Percentiles rank a stretch among this genome's conserved stretches.
Conservation (phyloP, 2,888 invertebrate genomes). For the Caenorhabditis sp. region DNA sequence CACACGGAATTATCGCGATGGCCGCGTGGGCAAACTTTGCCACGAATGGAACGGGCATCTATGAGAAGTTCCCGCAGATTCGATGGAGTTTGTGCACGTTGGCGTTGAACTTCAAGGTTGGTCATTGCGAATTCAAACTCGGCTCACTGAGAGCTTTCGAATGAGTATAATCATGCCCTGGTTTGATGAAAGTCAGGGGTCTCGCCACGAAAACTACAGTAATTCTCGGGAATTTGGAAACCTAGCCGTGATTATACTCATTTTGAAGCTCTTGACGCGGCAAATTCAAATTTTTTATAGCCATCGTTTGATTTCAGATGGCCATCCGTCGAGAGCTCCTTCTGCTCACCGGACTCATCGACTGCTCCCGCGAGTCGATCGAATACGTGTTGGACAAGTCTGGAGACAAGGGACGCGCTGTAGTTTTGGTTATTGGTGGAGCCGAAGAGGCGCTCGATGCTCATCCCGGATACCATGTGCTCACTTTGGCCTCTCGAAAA, state of each 20-base stretch:
- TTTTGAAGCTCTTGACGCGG: neutral
- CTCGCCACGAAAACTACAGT: neutral
- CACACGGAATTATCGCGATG: slow-evolving; percentile 92
- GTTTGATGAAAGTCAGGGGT: neutral
- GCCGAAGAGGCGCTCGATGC: slow-evolving; percentile 92
- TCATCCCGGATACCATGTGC: slow-evolving; percentile 86
- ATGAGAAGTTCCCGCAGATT: slow-evolving; percentile 73
- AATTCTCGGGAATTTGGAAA: neutral
- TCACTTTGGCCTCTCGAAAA: slow-evolving; percentile 62
- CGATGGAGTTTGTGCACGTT: slow-evolving; percentile 69
- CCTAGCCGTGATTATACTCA: neutral
- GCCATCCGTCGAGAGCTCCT: slow-evolving; percentile 84
- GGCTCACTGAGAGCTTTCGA: neutral
- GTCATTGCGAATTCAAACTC: neutral
- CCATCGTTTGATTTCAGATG: slow-evolving; percentile 16
- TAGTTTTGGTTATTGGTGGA: slow-evolving; percentile 85
- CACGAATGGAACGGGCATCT: slow-evolving; percentile 86
- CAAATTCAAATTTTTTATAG: no score
- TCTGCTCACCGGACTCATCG: slow-evolving; percentile 83
- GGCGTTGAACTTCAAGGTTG: slow-evolving; percentile 59
- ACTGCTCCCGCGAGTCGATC: slow-evolving; percentile 63
- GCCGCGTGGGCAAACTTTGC: slow-evolving; percentile 91
- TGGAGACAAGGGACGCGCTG: slow-evolving; percentile 53
- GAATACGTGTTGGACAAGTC: slow-evolving; percentile 59
- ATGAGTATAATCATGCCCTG: neutral